phyloP scores from a whole-genome alignment of 2,797 vertebrate species.

The Syngnathus rostellatus region DNA sequence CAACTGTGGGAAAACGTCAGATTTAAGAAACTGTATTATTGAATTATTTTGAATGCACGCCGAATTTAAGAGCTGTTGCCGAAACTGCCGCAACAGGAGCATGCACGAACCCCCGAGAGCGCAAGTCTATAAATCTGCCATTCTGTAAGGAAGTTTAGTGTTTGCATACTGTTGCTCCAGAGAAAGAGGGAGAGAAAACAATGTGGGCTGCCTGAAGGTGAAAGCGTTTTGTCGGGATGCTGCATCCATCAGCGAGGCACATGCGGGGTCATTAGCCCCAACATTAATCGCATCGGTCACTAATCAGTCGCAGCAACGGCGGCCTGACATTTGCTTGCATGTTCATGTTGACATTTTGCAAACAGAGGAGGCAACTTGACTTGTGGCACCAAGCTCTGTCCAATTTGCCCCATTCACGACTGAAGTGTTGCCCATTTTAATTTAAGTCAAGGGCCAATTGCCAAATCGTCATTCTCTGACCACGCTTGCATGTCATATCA shows the following conservation, averaged over 20 bases:
- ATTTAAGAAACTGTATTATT: neutral
- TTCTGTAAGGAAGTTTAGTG: slow-evolving; percentile 9
- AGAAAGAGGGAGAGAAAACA: neutral
- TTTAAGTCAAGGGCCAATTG: too few species aligned
- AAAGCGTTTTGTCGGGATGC: slow-evolving; percentile 3
- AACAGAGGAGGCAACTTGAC: too few species aligned
- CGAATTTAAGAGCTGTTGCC: neutral
- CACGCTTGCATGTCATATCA: too few species aligned
- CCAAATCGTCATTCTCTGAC: too few species aligned
- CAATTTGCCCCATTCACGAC: neutral
- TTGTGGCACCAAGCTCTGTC: neutral
- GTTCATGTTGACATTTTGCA: neutral
- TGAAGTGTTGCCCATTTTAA: too few species aligned
- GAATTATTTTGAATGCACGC: neutral
- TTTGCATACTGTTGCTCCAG: neutral
- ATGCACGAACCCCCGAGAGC: neutral
- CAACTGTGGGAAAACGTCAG: neutral
- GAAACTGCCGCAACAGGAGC: neutral
- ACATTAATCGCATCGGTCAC: slow-evolving; percentile 24
- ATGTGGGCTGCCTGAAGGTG: neutral
- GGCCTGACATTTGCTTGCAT: slow-evolving; percentile 6
- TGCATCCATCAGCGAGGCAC: slow-evolving; percentile 25
- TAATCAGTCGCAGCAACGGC: slow-evolving; percentile 16
- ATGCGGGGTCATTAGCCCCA: slow-evolving; percentile 25
- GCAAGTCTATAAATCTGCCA: neutral